These are phyloP conservation scores for Digitonthophagus gazella DNA, from an alignment of 2,888 invertebrate genomes.

Conservation along the genomic window DNA sequence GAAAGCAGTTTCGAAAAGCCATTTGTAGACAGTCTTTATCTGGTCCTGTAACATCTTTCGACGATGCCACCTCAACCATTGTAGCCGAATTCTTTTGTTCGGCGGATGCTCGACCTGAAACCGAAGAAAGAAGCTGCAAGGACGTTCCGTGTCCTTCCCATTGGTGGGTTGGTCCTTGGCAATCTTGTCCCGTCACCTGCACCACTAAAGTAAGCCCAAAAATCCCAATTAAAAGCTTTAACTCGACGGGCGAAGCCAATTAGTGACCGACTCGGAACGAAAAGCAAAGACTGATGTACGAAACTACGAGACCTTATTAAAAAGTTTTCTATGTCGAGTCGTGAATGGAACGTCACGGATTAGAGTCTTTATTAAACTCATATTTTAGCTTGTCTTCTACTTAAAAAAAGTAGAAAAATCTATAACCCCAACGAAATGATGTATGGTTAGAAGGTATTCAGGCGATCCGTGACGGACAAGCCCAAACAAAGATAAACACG, in stretches of 20 bases:
- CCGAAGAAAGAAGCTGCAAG: conserved; percentile 66
- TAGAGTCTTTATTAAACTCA: too few species aligned
- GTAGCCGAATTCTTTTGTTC: conserved; percentile 48
- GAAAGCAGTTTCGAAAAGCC: conserved; percentile 60
- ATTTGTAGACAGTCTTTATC: conserved; percentile 51
- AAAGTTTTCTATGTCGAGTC: too few species aligned
- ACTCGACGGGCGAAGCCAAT: background rate
- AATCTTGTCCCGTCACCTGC: conserved; percentile 73
- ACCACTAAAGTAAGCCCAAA: conserved; percentile 42
- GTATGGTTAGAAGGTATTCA: too few species aligned
- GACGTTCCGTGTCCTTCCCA: conserved; percentile 66
- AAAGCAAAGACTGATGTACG: too few species aligned
- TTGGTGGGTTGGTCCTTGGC: conserved; percentile 90
- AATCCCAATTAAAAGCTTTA: background rate
- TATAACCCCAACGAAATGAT: too few species aligned
- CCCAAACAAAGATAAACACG: background rate
- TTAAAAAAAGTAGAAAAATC: too few species aligned
- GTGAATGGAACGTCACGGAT: too few species aligned
- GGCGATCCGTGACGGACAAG: too few species aligned
- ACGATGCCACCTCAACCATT: conserved; percentile 46
- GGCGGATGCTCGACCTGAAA: conserved; percentile 55
- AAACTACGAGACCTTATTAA: too few species aligned
- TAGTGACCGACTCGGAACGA: too few species aligned
- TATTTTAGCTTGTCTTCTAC: too few species aligned
- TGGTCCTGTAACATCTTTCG: conserved; percentile 51